Percentiles rank a stretch among this genome's conserved stretches.
Evolutionary conservation across 2,113 vertebrate genomes (phyloP).

Genomic region (Mesoclemmys tuberculata): DNA sequence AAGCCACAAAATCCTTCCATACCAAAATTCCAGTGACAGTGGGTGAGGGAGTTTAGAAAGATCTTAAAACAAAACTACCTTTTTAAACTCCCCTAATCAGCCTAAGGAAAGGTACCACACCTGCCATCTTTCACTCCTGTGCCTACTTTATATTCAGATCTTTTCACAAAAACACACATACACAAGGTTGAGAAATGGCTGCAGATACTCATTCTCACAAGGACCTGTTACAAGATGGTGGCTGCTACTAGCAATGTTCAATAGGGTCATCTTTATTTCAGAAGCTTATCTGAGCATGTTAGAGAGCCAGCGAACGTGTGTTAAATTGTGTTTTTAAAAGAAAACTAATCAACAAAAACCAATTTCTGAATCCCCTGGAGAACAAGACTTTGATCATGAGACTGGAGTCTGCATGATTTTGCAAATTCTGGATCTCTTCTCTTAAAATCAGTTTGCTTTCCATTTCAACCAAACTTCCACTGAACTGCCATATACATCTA

Average conservation of each 20-base stretch:
- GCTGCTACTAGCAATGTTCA: not conserved
- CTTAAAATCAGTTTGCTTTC: not conserved
- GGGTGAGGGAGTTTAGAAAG: not conserved
- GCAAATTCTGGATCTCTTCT: not conserved
- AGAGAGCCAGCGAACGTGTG: not conserved
- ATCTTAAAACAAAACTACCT: not conserved
- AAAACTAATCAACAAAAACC: not conserved
- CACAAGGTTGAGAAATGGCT: not conserved
- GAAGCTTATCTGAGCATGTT: not conserved
- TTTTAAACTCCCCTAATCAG: not conserved
- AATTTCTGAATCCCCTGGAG: not conserved
- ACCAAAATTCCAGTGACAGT: not conserved
- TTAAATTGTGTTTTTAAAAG: not conserved
- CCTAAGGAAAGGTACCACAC: not conserved
- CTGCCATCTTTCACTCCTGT: not conserved
- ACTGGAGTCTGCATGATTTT: not conserved
- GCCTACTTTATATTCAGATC: not conserved
- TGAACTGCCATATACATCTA: not conserved
- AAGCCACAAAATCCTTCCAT: not conserved
- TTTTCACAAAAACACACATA: not conserved
- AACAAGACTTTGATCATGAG: not conserved
- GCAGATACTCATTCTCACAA: not conserved
- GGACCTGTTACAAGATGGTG: not conserved
- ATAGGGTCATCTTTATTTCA: not conserved
- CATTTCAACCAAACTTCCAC: not conserved